Evolutionary conservation across 2,113 vertebrate genomes (phyloP), one percentile per base, ranked within the genome.

Genomic region (Sterrhoptilus dennistouni): DNA sequence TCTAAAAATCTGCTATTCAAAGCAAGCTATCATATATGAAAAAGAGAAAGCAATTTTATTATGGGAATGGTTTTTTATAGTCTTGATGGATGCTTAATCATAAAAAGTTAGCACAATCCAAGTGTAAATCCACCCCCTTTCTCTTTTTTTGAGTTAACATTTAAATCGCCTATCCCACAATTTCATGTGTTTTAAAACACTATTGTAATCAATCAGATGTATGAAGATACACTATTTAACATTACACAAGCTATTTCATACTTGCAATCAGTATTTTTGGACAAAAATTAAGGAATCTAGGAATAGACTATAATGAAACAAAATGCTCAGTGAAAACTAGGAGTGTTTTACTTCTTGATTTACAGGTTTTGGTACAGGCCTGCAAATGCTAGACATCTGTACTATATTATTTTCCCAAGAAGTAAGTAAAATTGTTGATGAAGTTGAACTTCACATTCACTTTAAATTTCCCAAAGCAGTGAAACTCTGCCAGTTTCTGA

Each of bases 381-480:
- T 92, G 91, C 86, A 90, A 97, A 92, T 78, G 49, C 81, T 93
- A 90, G 85, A 90, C 83, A 93, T 97, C 92, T 94, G 96, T 76
- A 91, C 57, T 90, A 22, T 90, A 91, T 96, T 90, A 70, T 93
- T 90, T 96, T 97, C 83, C 54, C 38, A 84, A 94, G 89, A 70
- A 95, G 88, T 74, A 95, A 95, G 77, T 96, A 85, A 94, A 95
- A 96, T 94, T 95, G 88, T 96, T 92, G 92, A 95, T 90, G 87
- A 97, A 95, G 72, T 83, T 95, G 70, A 96, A 96, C 82, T 93
- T 94, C 97, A 94, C 59, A 95, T 95, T 95, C 85, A 96, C 87
- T 97, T 97, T 95, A 83, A 84, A 74, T 96, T 97, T 97, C 91
- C 74, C 69, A 95, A 94, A 96, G 82, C 69, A 90, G 38, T 92